Conservation (phyloP, 2,113 vertebrate species). For the Psittacula cyanocephala region DNA sequence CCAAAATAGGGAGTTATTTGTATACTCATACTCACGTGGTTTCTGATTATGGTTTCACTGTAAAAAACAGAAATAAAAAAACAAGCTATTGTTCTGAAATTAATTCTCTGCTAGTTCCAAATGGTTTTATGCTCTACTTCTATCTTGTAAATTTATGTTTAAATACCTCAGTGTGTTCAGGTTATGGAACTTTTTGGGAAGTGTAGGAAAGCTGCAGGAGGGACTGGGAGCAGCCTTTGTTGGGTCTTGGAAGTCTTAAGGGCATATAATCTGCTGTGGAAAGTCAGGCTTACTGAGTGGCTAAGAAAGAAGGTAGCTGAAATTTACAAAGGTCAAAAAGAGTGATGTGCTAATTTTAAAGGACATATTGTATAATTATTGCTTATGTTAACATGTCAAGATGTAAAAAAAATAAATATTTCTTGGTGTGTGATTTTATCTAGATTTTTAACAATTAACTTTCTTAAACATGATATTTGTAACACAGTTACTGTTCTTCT, state of each 20-base stretch:
- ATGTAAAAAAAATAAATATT: neutral
- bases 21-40: constrained; percentile 42
- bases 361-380: neutral
- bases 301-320: neutral
- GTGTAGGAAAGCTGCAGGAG: neutral
- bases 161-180: constrained; percentile 11
- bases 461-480: neutral
- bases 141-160: constrained; percentile 40
- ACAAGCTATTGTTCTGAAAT: constrained; percentile 35
- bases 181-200: constrained; percentile 39
- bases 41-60: constrained; percentile 42
- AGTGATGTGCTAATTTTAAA: constrained; percentile 32
- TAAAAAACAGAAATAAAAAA: constrained; percentile 18
- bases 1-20: constrained; percentile 75
- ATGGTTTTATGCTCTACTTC: constrained; percentile 6
- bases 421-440: neutral
- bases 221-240: neutral
- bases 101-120: constrained; percentile 37
- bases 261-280: neutral
- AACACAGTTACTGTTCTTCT: neutral
- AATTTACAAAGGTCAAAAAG: constrained; percentile 41
- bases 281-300: neutral
- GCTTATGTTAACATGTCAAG: neutral
- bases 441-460: neutral
- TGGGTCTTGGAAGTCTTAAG: constrained; percentile 42